Percentiles rank a stretch among this genome's conserved stretches.
phyloP scores from a whole-genome alignment of 2,888 invertebrate species.

The Drosophila anceps region DNA sequence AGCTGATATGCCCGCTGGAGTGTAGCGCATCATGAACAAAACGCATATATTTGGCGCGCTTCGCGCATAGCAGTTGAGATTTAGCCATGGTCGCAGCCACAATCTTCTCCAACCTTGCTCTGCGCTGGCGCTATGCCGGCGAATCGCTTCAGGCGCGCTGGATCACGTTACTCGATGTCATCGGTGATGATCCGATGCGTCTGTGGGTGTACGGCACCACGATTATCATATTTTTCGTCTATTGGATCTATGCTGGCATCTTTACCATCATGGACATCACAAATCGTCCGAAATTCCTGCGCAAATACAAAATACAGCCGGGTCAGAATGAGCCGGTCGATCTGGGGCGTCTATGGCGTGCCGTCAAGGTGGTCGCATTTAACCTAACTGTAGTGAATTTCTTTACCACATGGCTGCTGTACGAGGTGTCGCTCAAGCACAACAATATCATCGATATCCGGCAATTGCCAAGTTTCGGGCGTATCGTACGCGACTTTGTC shows the following conservation, averaged over 20 bases:
- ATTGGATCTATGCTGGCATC: conserved; percentile 90
- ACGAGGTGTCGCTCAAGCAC: conserved; percentile 56
- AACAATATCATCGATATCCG: conserved; percentile 86
- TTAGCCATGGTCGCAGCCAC: conserved; percentile 30
- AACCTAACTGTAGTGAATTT: conserved; percentile 90
- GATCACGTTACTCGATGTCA: conserved; percentile 88
- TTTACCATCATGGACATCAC: conserved; percentile 91
- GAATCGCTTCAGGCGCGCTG: conserved; percentile 91
- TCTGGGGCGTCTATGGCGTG: conserved; percentile 87
- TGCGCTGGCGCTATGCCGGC: conserved; percentile 88
- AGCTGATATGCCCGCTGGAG: neutral
- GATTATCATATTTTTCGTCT: conserved; percentile 87
- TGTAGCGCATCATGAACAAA: conserved; percentile 22
- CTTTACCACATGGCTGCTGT: conserved; percentile 86
- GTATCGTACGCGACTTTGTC: conserved; percentile 88
- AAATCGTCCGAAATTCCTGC: conserved; percentile 88
- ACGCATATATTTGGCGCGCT: neutral
- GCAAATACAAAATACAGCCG: conserved; percentile 92
- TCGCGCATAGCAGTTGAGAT: conserved; percentile 20
- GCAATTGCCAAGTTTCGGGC: conserved; percentile 90
- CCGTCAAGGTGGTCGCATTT: conserved; percentile 89
- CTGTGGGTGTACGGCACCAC: conserved; percentile 88
- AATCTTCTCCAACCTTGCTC: conserved; percentile 25
- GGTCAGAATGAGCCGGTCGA: conserved; percentile 91
- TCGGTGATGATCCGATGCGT: conserved; percentile 88